Conservation (phyloP, 2,113 vertebrate species). For the Cepphus grylle region DNA sequence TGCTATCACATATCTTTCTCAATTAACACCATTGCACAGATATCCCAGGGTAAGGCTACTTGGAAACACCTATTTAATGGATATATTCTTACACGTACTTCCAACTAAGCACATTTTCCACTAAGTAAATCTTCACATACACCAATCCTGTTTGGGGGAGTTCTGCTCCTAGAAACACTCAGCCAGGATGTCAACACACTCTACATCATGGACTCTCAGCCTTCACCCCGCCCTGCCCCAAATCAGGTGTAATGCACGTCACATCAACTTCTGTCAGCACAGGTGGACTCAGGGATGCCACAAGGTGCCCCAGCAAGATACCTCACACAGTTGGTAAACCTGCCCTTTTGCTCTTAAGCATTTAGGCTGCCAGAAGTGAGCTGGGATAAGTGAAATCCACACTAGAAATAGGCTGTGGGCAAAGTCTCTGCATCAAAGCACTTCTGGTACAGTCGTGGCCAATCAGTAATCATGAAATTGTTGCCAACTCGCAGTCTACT, state of each 20-base stretch:
- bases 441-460: background rate
- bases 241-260: background rate
- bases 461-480: background rate
- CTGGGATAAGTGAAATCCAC: background rate
- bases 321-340: background rate
- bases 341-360: background rate
- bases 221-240: background rate
- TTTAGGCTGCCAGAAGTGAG: background rate
- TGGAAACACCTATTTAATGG: background rate
- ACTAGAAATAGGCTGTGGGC: background rate
- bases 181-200: background rate
- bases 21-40: background rate
- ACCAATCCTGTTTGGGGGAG: background rate
- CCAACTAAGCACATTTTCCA: background rate
- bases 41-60: background rate
- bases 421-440: background rate
- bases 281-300: background rate
- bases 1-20: background rate
- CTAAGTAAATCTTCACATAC: background rate
- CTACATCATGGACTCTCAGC: accelerated
- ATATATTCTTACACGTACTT: background rate
- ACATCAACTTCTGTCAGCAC: background rate
- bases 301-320: background rate
- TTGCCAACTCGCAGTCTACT: background rate
- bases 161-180: background rate